phyloP scores from a whole-genome alignment of 2,113 vertebrate genomes.

The Excalfactoria chinensis region DNA sequence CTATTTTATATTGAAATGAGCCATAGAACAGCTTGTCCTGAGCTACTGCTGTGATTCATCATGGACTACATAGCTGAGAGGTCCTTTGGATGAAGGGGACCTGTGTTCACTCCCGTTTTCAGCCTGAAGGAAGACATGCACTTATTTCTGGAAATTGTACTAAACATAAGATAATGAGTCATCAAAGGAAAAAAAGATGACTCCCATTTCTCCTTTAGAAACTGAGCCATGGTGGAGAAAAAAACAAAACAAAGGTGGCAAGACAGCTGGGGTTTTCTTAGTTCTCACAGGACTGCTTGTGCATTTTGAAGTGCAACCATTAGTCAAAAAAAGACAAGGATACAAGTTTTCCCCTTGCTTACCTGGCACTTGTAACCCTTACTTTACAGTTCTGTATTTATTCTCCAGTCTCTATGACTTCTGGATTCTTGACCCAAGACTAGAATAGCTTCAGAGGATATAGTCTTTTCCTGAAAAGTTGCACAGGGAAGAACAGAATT shows the following conservation, averaged over 20 bases:
- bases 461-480: not conserved
- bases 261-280: not conserved
- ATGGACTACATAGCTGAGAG: not conserved
- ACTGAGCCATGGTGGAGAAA: not conserved
- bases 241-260: not conserved
- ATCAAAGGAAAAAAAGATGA: not conserved
- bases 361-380: not conserved
- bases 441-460: not conserved
- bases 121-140: not conserved
- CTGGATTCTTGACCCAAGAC: not conserved
- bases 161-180: not conserved
- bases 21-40: not conserved
- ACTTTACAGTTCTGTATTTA: not conserved
- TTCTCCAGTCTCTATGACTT: not conserved
- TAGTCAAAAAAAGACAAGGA: not conserved
- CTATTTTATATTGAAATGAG: not conserved
- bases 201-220: not conserved
- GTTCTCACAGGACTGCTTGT: not conserved
- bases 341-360: not conserved
- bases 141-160: not conserved
- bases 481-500: not conserved
- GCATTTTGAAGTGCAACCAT: not conserved
- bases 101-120: not conserved
- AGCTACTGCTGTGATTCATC: not conserved
- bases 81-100: not conserved